Evolutionary conservation across 2,888 invertebrate genomes (phyloP).

Genomic region (Ophion obscuratus): DNA sequence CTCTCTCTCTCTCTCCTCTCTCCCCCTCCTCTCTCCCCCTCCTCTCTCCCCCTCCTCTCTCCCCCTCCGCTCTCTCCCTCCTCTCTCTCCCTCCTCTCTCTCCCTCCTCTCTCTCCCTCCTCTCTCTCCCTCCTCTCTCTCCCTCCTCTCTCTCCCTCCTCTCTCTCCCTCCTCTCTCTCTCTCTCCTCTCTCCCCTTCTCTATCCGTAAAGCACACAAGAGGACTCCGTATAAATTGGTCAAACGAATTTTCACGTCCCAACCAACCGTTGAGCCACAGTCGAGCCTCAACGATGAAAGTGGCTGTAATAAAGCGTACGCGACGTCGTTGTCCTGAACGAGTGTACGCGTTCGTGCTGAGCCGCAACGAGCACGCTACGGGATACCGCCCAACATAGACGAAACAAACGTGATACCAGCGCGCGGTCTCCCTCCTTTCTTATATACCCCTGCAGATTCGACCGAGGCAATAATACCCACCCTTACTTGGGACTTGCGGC

Average conservation of each 20-base stretch:
- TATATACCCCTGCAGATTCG: slow-evolving; percentile 33
- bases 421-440: neutral
- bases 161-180: too few species aligned
- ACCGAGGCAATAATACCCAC: slow-evolving; percentile 35
- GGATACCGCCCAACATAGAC: slow-evolving; percentile 57
- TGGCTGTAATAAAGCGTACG: slow-evolving; percentile 33
- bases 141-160: too few species aligned
- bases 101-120: too few species aligned
- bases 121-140: too few species aligned
- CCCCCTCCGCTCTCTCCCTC: too few species aligned
- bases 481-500: slow-evolving; percentile 12
- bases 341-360: slow-evolving; percentile 6
- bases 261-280: slow-evolving; percentile 19
- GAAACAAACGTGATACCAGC: slow-evolving; percentile 57
- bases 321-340: neutral
- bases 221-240: slow-evolving; percentile 34
- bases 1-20: too few species aligned
- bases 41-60: too few species aligned
- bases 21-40: too few species aligned
- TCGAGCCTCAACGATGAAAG: slow-evolving; percentile 14
- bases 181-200: neutral
- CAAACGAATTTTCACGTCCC: slow-evolving; percentile 44
- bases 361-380: slow-evolving; percentile 31
- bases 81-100: too few species aligned
- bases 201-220: slow-evolving; percentile 4